Percentiles rank a stretch among this genome's conserved stretches.
phyloP scores from a whole-genome alignment of 2,888 invertebrate species.

The Sipha maydis region DNA sequence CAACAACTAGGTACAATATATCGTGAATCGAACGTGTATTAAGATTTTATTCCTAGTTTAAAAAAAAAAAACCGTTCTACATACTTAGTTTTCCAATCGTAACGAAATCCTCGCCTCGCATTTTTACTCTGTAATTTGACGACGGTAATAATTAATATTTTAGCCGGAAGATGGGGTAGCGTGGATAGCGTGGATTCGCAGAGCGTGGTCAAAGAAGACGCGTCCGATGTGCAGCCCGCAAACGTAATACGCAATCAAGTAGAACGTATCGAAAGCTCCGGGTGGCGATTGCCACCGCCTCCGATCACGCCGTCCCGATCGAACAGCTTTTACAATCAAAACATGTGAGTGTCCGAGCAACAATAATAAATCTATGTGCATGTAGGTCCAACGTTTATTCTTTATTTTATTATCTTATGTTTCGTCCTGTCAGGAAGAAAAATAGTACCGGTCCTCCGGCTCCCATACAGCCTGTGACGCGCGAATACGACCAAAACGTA shows the following conservation, averaged over 20 bases:
- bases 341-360: conserved; percentile 12
- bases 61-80: neutral
- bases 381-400: neutral
- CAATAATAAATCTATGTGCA: too few species aligned
- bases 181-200: conserved; percentile 68
- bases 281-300: conserved; percentile 71
- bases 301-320: conserved; percentile 69
- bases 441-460: conserved; percentile 73
- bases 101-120: neutral
- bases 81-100: too few species aligned
- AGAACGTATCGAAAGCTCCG: conserved; percentile 71
- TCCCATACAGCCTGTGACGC: conserved; percentile 73
- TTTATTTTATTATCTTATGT: neutral
- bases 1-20: conserved; percentile 76
- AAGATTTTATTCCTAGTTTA: neutral
- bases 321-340: conserved; percentile 69
- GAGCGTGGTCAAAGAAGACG: conserved; percentile 65
- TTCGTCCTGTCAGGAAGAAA: conserved; percentile 61
- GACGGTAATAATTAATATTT: conserved; percentile 65
- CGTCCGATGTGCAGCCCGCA: conserved; percentile 65
- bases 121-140: neutral
- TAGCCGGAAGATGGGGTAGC: conserved; percentile 74
- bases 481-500: conserved; percentile 66
- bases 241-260: conserved; percentile 66
- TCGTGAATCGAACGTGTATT: neutral